A percentile compares a stretch with the other conserved stretches of the same genome.
Evolutionary conservation across 2,888 invertebrate species (phyloP).

Genomic region (Eucriotettix oculatus): DNA sequence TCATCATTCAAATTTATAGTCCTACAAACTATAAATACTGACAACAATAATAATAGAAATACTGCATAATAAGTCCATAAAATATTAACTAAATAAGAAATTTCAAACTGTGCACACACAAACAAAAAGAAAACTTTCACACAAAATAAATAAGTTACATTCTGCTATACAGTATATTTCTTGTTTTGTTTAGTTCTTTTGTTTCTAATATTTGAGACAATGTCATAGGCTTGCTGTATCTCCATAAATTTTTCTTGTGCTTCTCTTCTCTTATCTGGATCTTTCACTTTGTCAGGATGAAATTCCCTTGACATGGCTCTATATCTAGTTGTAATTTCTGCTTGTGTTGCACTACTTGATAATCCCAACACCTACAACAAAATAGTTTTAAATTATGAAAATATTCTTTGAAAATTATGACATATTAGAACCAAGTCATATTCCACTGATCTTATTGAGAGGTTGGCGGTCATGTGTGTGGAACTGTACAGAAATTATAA

Average conservation of each 20-base stretch:
- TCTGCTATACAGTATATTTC: constrained; percentile 26
- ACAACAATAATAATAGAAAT: no score
- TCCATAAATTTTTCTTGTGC: constrained; percentile 84
- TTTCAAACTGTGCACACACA: no score
- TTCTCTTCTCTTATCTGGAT: constrained; percentile 41
- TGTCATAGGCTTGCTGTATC: constrained; percentile 83
- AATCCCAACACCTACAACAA: constrained; percentile 49
- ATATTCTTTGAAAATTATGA: no score
- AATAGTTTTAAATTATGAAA: not conserved
- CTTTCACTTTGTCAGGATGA: constrained; percentile 85
- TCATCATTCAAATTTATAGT: no score
- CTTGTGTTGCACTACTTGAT: constrained; percentile 62
- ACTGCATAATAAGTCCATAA: no score
- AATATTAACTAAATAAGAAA: no score
- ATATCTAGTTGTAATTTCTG: constrained; percentile 72
- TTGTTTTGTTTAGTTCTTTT: constrained; percentile 58
- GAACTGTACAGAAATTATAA: no score
- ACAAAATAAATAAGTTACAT: not conserved
- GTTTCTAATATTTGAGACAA: constrained; percentile 66
- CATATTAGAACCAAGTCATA: no score
- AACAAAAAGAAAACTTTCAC: no score
- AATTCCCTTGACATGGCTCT: constrained; percentile 64
- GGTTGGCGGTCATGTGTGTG: no score
- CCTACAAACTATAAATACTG: no score
- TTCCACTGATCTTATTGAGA: no score